These are phyloP conservation scores for Gnathonemus longibarbis DNA, from an alignment of 2,113 vertebrate species.

Conservation along the genomic window DNA sequence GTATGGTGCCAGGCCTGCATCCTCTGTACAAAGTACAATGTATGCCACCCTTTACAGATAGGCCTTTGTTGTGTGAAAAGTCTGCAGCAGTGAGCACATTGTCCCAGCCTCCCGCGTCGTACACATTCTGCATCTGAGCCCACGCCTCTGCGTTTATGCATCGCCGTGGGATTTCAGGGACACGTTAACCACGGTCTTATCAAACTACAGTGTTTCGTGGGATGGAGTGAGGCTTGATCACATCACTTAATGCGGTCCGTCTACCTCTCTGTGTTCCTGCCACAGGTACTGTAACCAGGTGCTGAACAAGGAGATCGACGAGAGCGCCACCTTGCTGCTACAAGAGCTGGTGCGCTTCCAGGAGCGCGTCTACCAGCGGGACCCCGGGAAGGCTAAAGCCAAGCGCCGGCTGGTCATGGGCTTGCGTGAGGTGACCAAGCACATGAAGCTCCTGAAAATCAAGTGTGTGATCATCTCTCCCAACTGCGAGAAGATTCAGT, in stretches of 20 bases:
- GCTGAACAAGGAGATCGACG: conserved; percentile 95
- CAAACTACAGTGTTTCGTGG: background rate
- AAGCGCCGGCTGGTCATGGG: conserved; percentile 94
- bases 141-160: conserved; percentile 30
- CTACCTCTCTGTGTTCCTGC: background rate
- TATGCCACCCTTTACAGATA: conserved; percentile 45
- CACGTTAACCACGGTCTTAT: background rate
- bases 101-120: conserved; percentile 42
- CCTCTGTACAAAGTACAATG: conserved; percentile 40
- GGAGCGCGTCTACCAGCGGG: conserved; percentile 89
- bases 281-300: conserved; percentile 95
- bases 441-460: conserved; percentile 94
- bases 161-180: background rate
- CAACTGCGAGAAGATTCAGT: conserved; percentile 98
- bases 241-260: background rate
- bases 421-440: conserved; percentile 91
- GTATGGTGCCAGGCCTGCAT: conserved; percentile 38
- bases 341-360: conserved; percentile 97
- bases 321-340: conserved; percentile 85
- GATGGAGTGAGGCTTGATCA: background rate
- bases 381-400: conserved; percentile 86
- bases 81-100: conserved; percentile 46
- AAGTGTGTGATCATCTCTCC: conserved; percentile 97
- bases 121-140: conserved; percentile 47
- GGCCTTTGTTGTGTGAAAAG: conserved; percentile 46